Conservation (phyloP, 2,797 vertebrate species). For the Cuculus canorus region DNA sequence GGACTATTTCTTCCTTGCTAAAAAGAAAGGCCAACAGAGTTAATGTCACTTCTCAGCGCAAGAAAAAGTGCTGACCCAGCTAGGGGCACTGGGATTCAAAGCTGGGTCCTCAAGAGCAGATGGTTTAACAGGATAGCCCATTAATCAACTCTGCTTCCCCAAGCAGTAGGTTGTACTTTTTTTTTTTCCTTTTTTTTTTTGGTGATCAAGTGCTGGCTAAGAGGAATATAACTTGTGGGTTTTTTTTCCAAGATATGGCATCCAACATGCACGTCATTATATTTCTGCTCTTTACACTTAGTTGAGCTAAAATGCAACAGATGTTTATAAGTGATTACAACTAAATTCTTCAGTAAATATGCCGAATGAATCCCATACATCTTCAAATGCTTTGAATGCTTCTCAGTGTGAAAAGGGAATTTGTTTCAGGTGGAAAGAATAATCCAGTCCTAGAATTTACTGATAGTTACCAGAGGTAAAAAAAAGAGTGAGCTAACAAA, state of each 20-base stretch:
- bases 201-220: conserved; percentile 41
- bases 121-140: conserved; percentile 63
- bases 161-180: conserved; percentile 23
- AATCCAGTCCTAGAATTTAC: conserved; percentile 31
- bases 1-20: conserved; percentile 66
- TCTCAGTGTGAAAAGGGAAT: conserved; percentile 21
- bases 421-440: conserved; percentile 18
- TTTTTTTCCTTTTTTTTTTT: not conserved
- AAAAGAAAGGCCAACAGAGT: conserved; percentile 54
- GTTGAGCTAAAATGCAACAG: conserved; percentile 70
- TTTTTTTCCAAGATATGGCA: not conserved
- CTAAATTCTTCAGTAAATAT: conserved; percentile 61
- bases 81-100: conserved; percentile 72
- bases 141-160: conserved; percentile 74
- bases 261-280: conserved; percentile 6
- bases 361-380: conserved; percentile 46
- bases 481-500: conserved; percentile 25
- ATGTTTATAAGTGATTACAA: conserved; percentile 61
- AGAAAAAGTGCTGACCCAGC: conserved; percentile 79
- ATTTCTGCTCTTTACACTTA: conserved; percentile 67
- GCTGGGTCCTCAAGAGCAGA: conserved; percentile 70
- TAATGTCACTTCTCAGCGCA: conserved; percentile 74
- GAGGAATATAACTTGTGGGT: conserved; percentile 20
- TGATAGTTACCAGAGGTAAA: not conserved
- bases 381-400: conserved; percentile 32